Percentiles rank a stretch among this genome's conserved stretches.
These are phyloP conservation scores for Cotesia glomerata DNA, from an alignment of 1,140 invertebrate species.

Conservation along the genomic window DNA sequence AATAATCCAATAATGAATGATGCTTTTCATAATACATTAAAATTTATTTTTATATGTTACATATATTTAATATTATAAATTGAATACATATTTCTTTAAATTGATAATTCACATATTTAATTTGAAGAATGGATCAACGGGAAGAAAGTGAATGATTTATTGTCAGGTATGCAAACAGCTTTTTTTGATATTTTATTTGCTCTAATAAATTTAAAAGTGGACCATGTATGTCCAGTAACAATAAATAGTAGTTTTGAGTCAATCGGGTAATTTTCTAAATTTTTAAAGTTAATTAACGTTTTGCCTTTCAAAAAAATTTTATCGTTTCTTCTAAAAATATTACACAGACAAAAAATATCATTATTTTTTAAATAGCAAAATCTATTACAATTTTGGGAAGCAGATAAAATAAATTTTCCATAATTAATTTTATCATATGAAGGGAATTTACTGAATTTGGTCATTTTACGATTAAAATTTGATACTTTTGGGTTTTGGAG, in stretches of 20 bases:
- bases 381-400: neutral
- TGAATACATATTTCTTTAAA: neutral
- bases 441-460: neutral
- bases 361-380: neutral
- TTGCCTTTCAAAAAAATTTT: neutral
- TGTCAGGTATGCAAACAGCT: neutral
- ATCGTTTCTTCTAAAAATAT: neutral
- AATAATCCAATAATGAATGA: no score
- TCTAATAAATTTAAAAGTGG: neutral
- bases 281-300: neutral
- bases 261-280: neutral
- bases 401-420: neutral
- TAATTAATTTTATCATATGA: slow-evolving; percentile 1
- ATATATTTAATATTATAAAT: neutral
- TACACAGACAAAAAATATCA: neutral
- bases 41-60: neutral
- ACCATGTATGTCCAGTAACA: neutral
- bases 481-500: neutral
- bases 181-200: neutral
- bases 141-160: neutral
- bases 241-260: neutral
- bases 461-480: neutral
- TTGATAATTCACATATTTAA: neutral
- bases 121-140: neutral
- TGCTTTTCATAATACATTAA: no score